phyloP scores from a whole-genome alignment of 2,888 invertebrate species.

The Sesia apiformis region DNA sequence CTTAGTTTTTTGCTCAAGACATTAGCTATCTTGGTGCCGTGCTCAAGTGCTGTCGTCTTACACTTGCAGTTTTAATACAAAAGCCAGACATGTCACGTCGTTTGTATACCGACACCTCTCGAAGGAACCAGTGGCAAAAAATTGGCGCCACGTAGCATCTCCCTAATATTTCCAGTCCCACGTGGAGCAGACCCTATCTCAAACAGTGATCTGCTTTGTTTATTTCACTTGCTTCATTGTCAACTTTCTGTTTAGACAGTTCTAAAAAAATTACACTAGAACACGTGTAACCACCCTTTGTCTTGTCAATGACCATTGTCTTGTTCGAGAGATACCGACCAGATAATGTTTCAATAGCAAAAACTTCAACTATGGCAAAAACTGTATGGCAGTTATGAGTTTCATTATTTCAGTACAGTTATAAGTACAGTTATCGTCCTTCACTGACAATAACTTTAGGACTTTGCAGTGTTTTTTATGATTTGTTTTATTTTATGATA shows the following conservation, averaged over 20 bases:
- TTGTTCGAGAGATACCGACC: slow-evolving; percentile 22
- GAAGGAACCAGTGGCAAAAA: slow-evolving; percentile 37
- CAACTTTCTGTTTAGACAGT: slow-evolving; percentile 33
- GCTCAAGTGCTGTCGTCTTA: slow-evolving; percentile 24
- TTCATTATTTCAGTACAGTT: neutral
- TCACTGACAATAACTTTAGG: neutral
- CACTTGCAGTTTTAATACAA: slow-evolving; percentile 45
- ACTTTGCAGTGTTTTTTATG: neutral
- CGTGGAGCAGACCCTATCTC: slow-evolving; percentile 39
- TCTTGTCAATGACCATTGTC: slow-evolving; percentile 19
- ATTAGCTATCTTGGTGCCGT: slow-evolving; percentile 1
- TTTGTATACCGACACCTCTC: slow-evolving; percentile 60
- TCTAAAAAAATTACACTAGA: slow-evolving; percentile 39
- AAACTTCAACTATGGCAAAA: neutral
- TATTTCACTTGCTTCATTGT: slow-evolving; percentile 36
- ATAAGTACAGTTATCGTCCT: neutral
- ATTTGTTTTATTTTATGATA: neutral
- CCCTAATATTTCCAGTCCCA: slow-evolving; percentile 26
- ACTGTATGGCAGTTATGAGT: slow-evolving; percentile 9
- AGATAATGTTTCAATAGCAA: slow-evolving; percentile 1
- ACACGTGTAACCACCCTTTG: slow-evolving; percentile 30
- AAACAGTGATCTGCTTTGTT: slow-evolving; percentile 22
- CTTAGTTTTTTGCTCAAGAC: slow-evolving; percentile 9
- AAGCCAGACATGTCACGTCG: slow-evolving; percentile 63
- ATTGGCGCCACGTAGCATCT: slow-evolving; percentile 59